A percentile compares a stretch with the other conserved stretches of the same genome.
phyloP scores from a whole-genome alignment of 2,113 vertebrate species.

The Hypocryptadius cinnamomeus region DNA sequence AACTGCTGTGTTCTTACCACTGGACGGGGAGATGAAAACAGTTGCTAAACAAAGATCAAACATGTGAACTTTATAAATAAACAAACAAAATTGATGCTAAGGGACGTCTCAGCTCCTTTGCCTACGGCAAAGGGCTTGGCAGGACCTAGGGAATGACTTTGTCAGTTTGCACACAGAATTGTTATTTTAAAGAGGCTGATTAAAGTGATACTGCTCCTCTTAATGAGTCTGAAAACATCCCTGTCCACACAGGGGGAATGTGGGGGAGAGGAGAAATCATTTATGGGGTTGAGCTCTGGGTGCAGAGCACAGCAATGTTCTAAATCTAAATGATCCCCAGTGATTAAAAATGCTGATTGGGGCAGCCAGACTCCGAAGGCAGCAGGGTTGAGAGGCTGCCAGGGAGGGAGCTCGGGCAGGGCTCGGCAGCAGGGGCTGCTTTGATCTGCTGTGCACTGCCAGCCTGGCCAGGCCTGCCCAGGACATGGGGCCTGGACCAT shows the following conservation, averaged over 20 bases:
- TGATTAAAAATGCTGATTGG: not conserved
- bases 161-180: slow-evolving; percentile 32
- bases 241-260: not conserved
- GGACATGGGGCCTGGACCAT: fast-evolving
- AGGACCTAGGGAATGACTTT: slow-evolving; percentile 27
- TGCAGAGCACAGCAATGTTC: not conserved
- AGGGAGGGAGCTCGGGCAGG: not conserved
- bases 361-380: not conserved
- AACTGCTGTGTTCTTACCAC: slow-evolving; percentile 49
- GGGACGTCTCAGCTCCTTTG: slow-evolving; percentile 45
- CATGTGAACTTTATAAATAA: slow-evolving; percentile 51
- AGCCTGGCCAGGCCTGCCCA: not conserved
- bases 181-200: slow-evolving; percentile 14
- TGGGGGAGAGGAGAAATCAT: not conserved
- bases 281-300: not conserved
- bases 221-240: not conserved
- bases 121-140: slow-evolving; percentile 43
- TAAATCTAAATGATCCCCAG: not conserved
- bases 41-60: slow-evolving; percentile 58
- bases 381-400: not conserved
- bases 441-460: fast-evolving
- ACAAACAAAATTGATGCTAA: slow-evolving; percentile 50
- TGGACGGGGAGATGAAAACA: slow-evolving; percentile 47
- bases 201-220: not conserved
- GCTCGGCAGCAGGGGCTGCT: not conserved